These are phyloP conservation scores for Drosophila pseudoananassae DNA, from an alignment of 1,140 invertebrate genomes.

Conservation along the genomic window DNA sequence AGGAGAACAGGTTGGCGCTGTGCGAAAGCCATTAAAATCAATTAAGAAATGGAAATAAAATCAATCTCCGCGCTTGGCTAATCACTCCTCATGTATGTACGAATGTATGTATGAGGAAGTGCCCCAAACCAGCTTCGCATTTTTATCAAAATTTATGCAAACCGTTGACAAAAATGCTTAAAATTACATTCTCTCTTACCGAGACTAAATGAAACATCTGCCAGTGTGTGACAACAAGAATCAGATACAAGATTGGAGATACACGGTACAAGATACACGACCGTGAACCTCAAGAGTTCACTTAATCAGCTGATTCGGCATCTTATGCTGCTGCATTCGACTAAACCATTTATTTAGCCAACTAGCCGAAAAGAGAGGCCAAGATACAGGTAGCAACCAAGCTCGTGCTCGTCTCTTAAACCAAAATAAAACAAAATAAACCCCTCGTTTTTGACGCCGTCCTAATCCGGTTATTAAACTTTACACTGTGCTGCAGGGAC, in stretches of 20 bases:
- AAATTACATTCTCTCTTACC: slow-evolving; percentile 46
- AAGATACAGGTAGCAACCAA: slow-evolving; percentile 8
- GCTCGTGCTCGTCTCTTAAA: slow-evolving; percentile 28
- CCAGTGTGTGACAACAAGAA: slow-evolving; percentile 31
- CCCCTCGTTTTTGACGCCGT: slow-evolving; percentile 40
- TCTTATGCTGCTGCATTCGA: slow-evolving; percentile 29
- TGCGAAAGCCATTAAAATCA: slow-evolving; percentile 49
- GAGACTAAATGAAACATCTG: slow-evolving; percentile 11
- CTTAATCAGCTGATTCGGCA: slow-evolving; percentile 39
- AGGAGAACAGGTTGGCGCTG: slow-evolving; percentile 12
- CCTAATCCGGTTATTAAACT: slow-evolving; percentile 81
- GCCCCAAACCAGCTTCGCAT: slow-evolving; percentile 24
- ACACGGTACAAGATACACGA: slow-evolving; percentile 10
- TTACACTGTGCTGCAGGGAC: slow-evolving; percentile 56
- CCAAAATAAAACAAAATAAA: slow-evolving; percentile 26
- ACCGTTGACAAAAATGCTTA: slow-evolving; percentile 29
- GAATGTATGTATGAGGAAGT: slow-evolving; percentile 36
- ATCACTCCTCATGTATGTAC: slow-evolving; percentile 11
- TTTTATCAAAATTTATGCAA: slow-evolving; percentile 52
- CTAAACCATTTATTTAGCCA: slow-evolving; percentile 34
- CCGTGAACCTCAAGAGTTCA: slow-evolving; percentile 56
- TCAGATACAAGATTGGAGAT: slow-evolving; percentile 27
- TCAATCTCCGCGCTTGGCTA: slow-evolving; percentile 38
- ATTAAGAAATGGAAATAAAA: slow-evolving; percentile 62
- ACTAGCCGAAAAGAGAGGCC: slow-evolving; percentile 4